Evolutionary conservation across 2,797 vertebrate genomes (phyloP), one percentile per base, ranked within the genome.

Genomic region (Megalops cyprinoides): DNA sequence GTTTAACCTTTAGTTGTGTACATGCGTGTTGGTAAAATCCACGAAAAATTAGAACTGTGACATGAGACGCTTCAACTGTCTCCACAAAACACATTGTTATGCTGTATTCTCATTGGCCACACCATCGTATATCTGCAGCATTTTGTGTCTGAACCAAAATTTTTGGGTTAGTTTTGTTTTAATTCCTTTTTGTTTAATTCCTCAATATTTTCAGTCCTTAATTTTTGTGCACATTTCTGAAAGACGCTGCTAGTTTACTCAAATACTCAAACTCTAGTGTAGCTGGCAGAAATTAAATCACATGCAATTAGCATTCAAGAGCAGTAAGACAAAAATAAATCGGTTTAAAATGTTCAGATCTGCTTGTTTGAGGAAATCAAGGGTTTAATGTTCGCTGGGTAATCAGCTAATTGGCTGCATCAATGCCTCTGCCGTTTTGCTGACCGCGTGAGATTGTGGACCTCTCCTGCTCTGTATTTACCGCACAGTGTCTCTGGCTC

Each of bases 401-500:
- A 69, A 23, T 69, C 23, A 69, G 6, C 6, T 69, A 8, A 69
- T 69, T 69, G 8, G 42, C 7, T 14, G n/a, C 37, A 20, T 18
- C 1, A 8, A 20, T 23, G n/a, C 37, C 23, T 42, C 42, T 53
- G 9, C 39, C 4, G 23, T 42, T 48, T 48, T 48, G 34, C 20
- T 69, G 37, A 20, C 18, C 1, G 7, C 42, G 34, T 69, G 34
- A 20, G 37, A 69, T 39, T 1, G 58, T 12, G 31, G 31, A 28
- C 10, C 14, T 12, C 10, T 6, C 31, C 28, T 69, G 65, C 65
- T 69, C 15, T 39, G 37, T 20, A 42, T 69, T 69, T 18, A 69
- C 37, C 84, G 84, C 86, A 85, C 87, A 76, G 42, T 87, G 86
- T 84, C 84, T 71, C 67, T 71, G 1, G 37, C 34, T 71, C 15